Evolutionary conservation across 2,797 vertebrate species (phyloP).

Genomic region (Mormyrops boulengeri): DNA sequence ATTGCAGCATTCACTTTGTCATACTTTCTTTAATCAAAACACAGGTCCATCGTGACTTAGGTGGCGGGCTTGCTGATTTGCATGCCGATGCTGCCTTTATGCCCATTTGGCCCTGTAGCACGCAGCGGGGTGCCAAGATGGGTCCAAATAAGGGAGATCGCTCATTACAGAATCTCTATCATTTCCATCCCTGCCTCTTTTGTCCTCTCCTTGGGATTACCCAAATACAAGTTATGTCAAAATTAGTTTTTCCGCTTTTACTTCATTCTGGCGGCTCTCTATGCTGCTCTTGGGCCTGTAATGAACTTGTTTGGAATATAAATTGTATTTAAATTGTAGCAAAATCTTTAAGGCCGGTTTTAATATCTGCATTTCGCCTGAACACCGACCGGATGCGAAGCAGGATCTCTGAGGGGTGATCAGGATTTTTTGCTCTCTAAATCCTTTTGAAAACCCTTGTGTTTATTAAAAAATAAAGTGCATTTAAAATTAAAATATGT

Average conservation of each 20-base stretch:
- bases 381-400: not conserved
- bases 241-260: not conserved
- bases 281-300: not conserved
- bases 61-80: not conserved
- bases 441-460: not conserved
- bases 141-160: not conserved
- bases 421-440: not conserved
- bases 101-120: not conserved
- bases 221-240: not conserved
- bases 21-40: not conserved
- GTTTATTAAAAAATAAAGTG: slow-evolving; percentile 6
- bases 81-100: not conserved
- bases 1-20: not conserved
- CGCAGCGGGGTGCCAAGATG: not conserved
- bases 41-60: not conserved
- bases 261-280: not conserved
- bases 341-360: not conserved
- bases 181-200: not conserved
- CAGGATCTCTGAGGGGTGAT: not conserved
- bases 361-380: not conserved
- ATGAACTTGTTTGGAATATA: slow-evolving; percentile 16
- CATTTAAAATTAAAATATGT: slow-evolving; percentile 14
- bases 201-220: not conserved
- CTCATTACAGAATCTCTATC: not conserved
- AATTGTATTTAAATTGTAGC: slow-evolving; percentile 7